These are phyloP conservation scores for Eremobia ochroleuca DNA, from an alignment of 2,888 invertebrate genomes.

Conservation along the genomic window DNA sequence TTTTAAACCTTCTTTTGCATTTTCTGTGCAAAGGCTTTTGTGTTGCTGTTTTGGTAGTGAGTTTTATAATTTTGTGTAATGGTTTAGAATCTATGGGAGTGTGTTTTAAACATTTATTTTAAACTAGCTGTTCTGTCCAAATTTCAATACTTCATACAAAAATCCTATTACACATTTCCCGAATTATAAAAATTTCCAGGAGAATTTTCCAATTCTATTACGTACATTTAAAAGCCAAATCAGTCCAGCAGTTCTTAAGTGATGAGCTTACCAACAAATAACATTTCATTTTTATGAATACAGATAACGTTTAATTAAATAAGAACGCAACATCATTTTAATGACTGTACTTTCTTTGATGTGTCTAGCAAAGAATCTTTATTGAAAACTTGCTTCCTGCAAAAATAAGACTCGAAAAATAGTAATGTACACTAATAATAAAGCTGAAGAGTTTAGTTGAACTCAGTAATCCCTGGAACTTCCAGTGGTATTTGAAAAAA, in stretches of 20 bases:
- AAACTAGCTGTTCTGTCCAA: background rate
- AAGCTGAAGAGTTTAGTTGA: too few species aligned
- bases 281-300: too few species aligned
- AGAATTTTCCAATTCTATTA: background rate
- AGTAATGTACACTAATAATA: too few species aligned
- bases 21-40: slow-evolving; percentile 36
- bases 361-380: background rate
- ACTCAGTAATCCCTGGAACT: too few species aligned
- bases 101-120: too few species aligned
- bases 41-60: slow-evolving; percentile 5
- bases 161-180: background rate
- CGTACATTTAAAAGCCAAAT: background rate
- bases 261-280: too few species aligned
- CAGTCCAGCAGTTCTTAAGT: background rate
- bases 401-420: background rate
- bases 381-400: background rate
- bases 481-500: too few species aligned
- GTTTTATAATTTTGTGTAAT: background rate
- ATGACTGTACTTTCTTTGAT: too few species aligned
- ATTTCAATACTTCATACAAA: background rate
- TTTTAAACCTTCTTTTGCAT: slow-evolving; percentile 61
- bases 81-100: too few species aligned
- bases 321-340: background rate
- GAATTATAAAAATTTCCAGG: too few species aligned
- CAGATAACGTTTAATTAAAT: too few species aligned